phyloP scores from a whole-genome alignment of 1,140 invertebrate genomes.

The Chironomus striatipennis region DNA sequence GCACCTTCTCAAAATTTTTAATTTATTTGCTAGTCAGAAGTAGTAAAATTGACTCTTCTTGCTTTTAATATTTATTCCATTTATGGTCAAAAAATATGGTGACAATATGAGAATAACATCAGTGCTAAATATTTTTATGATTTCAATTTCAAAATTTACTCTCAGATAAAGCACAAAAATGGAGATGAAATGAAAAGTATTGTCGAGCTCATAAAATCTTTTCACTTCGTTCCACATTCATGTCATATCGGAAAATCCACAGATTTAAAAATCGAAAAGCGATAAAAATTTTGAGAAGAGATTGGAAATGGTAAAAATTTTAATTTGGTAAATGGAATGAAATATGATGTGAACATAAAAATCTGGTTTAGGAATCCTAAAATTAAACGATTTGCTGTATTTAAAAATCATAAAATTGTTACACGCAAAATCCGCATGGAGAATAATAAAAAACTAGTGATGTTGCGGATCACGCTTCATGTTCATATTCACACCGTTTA shows the following conservation, averaged over 20 bases:
- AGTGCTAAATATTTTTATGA: conserved; percentile 1
- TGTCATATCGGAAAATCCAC: neutral
- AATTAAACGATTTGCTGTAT: conserved; percentile 19
- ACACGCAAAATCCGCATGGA: conserved; percentile 5
- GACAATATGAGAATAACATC: neutral
- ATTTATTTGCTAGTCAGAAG: no score
- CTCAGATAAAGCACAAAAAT: neutral
- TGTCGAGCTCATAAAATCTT: conserved; percentile 1
- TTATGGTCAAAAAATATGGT: conserved; percentile 14
- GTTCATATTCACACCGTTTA: no score
- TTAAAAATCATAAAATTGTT: conserved; percentile 20
- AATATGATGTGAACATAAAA: conserved; percentile 14
- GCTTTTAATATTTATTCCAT: neutral
- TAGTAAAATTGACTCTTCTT: no score
- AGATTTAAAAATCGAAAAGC: neutral
- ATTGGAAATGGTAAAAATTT: neutral
- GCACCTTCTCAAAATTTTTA: no score
- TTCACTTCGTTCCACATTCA: conserved; percentile 1
- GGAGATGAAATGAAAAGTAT: neutral
- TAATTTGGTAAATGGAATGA: conserved; percentile 2
- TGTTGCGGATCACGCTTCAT: no score
- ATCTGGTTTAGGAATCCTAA: conserved; percentile 4
- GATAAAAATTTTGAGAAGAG: conserved; percentile 1
- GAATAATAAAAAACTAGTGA: neutral
- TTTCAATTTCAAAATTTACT: neutral